Evolutionary conservation across 2,113 vertebrate species (phyloP), one percentile per base, ranked within the genome.

Genomic region (Syngnathoides biaculeatus): DNA sequence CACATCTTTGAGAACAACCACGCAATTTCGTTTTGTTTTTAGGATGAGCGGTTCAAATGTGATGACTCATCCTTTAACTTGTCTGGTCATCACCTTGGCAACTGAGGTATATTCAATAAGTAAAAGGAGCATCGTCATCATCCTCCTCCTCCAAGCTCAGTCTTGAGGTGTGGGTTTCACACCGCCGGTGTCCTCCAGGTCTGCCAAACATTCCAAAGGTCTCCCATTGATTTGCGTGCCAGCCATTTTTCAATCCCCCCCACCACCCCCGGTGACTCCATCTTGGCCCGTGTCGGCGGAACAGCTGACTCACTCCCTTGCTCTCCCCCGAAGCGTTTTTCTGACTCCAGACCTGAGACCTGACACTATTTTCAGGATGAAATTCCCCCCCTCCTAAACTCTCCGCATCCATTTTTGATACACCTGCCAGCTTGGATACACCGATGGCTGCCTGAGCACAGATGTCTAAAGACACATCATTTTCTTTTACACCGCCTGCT

Each of bases 251-350:
- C 67, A 73, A 77, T 75, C 69, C 68, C 75, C n/a, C n/a, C n/a
- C n/a, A n/a, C n/a, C n/a, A n/a, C n/a, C n/a, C n/a, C 77, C 15
- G 27, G 40, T 81, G 67, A 69, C 82, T 80, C 69, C 66, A 48
- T 82, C 77, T 83, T 69, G 79, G 84, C 83, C 67, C 14, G 10
- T 73, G 78, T 81, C 53, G 56, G 72, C 68, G 67, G 65, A 71
- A 78, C 76, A 59, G 84, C 84, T 89, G 88, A 89, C 79, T 90
- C 88, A 88, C 74, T 76, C 81, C 67, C 81, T 84, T 84, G 78
- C 77, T 79, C 79, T 79, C 76, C 80, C 77, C 78, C 81, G 7
- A 72, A 80, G 72, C 48, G 50, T 75, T 71, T 63, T 86, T 86
- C 84, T 89, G 88, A 73, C 76, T 43, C 72, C 69, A 72, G 69